phyloP scores from a whole-genome alignment of 2,797 vertebrate species.

The Pteronotus mesoamericanus region DNA sequence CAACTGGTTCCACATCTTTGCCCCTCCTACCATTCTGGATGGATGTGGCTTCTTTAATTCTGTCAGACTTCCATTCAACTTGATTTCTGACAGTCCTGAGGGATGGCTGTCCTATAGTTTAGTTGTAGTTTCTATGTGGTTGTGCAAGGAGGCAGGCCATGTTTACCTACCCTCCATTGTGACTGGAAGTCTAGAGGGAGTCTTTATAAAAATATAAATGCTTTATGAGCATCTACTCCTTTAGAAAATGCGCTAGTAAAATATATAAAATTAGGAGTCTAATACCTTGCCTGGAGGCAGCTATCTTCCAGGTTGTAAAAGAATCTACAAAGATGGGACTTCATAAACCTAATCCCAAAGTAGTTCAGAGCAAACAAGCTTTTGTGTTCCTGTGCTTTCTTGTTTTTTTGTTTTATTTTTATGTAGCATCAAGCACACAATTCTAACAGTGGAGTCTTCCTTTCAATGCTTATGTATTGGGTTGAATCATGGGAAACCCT shows the following conservation, averaged over 20 bases:
- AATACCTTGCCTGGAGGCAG: not conserved
- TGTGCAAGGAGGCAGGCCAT: not conserved
- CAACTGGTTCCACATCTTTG: no score
- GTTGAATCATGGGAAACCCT: not conserved
- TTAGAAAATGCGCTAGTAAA: not conserved
- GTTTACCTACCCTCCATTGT: not conserved
- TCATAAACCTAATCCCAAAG: not conserved
- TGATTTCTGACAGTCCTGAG: not conserved
- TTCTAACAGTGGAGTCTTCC: not conserved
- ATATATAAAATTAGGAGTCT: not conserved
- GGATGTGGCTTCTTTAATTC: not conserved
- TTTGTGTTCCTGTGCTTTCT: not conserved
- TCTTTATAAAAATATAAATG: slow-evolving; percentile 10
- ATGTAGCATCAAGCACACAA: not conserved
- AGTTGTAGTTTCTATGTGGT: not conserved
- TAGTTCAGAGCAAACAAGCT: not conserved
- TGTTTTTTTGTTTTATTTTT: not conserved
- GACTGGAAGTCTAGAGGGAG: not conserved
- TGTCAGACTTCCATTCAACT: not conserved
- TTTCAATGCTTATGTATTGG: not conserved
- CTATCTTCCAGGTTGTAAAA: not conserved
- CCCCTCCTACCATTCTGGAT: no score
- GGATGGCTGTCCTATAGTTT: not conserved
- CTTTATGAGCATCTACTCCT: not conserved
- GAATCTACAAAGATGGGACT: not conserved